Evolutionary conservation across 2,113 vertebrate species (phyloP).

Genomic region (Grallaria varia): DNA sequence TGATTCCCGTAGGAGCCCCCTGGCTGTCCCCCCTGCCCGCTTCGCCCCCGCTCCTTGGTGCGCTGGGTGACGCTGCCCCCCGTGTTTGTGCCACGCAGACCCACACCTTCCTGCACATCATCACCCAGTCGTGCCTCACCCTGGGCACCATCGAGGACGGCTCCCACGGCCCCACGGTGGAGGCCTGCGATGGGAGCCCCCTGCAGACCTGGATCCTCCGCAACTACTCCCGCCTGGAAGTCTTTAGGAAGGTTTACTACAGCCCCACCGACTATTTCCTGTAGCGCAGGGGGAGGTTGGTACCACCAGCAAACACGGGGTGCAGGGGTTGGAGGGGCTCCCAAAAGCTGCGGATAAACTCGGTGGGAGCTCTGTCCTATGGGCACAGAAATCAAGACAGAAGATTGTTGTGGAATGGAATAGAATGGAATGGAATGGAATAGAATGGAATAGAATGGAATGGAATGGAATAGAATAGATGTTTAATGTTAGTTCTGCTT

Average conservation of each 20-base stretch:
- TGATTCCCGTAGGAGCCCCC: no score
- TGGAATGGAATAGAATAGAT: no score
- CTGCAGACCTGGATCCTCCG: conserved; percentile 84
- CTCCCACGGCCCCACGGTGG: conserved; percentile 83
- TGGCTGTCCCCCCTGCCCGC: neutral
- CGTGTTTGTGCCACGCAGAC: conserved; percentile 76
- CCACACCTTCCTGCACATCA: conserved; percentile 87
- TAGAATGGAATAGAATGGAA: no score
- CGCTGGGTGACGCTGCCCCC: neutral
- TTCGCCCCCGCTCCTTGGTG: no score
- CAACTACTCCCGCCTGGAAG: conserved; percentile 85
- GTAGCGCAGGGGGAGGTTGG: conserved; percentile 70
- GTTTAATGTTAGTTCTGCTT: neutral
- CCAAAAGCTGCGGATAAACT: no score
- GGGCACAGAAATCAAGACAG: no score
- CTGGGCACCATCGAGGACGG: conserved; percentile 84
- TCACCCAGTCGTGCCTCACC: conserved; percentile 93
- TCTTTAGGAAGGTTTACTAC: conserved; percentile 86
- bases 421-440: no score
- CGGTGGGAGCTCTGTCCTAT: no score
- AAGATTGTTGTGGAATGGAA: no score
- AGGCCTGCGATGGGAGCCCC: conserved; percentile 82
- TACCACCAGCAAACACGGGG: neutral
- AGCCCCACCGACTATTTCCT: conserved; percentile 89
- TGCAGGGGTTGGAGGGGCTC: neutral